Base-by-base conservation (phyloP, 2,113 vertebrate genomes). In the Hippocampus barbouri region DNA sequence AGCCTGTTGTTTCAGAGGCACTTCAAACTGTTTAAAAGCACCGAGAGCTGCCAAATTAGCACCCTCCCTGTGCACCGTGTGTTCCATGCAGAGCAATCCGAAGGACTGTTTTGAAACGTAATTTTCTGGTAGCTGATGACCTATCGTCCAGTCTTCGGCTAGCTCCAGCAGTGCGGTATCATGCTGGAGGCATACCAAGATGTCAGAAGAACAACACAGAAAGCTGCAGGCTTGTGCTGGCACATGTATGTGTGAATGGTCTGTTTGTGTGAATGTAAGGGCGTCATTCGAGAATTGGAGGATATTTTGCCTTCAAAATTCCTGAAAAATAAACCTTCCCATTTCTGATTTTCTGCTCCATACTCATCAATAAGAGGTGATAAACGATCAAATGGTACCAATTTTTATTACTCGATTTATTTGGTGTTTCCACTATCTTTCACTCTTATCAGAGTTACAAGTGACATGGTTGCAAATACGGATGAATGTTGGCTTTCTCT, bases 1-100 rank as follows among this genome's bases (percentile, higher is more conserved):
- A 67, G 69, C 68, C 79, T 77, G 79, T 89, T 87, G 82, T 88
- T 88, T 86, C 72, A 72, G 74, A 6, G 18, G 77, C 75, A 54
- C 79, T 86, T 78, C 67, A 83, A 85, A 82, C 73, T 62, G 77
- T 81, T 80, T 47, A 30, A 70, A 57, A 56, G 56, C 72, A 41
- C 75, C n/a, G 45, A 18, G 62, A 68, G 79, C 75, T 73, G 81
- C 84, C 76, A 85, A 88, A 87, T 85, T 76, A 75, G 77, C 68
- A 65, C 79, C 72, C 62, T 45, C 74, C 73, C 68, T 74, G 76
- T 85, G 82, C 77, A 73, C 75, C 74, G 83, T 71, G 83, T 70
- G 83, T 81, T 84, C 81, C 64, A 77, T 54, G 53, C 65, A n/a
- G 68, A 70, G 73, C 70, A 38, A 77, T 81, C 76, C 67, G 63